phyloP scores from a whole-genome alignment of 2,888 invertebrate species.

The Seira sanloemensis region DNA sequence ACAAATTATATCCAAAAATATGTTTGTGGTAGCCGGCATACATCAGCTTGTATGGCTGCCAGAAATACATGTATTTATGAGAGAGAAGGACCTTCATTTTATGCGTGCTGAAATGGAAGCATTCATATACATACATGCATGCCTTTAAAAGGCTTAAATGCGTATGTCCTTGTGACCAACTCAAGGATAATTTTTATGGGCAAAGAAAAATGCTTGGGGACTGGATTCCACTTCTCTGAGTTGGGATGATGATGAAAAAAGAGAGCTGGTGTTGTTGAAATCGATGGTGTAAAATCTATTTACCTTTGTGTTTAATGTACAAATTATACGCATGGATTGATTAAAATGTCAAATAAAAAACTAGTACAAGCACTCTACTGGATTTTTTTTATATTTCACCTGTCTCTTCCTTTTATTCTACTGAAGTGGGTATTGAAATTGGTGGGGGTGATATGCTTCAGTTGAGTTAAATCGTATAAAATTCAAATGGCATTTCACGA shows the following conservation, averaged over 20 bases:
- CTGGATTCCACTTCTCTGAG: neutral
- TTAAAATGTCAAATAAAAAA: neutral
- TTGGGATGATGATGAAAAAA: neutral
- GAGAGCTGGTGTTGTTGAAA: neutral
- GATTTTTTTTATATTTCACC: too few species aligned
- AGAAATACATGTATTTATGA: neutral
- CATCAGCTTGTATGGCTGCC: neutral
- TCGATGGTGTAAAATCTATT: neutral
- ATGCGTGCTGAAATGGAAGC: neutral
- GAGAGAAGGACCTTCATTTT: neutral
- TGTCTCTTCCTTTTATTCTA: too few species aligned
- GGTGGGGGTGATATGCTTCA: too few species aligned
- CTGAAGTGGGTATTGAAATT: too few species aligned
- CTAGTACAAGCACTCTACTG: too few species aligned
- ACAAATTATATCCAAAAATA: neutral
- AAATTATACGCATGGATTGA: neutral
- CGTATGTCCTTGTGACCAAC: conserved; percentile 1
- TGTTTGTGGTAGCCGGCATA: neutral
- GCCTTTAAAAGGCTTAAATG: conserved; percentile 8
- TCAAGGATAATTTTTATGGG: conserved; percentile 15
- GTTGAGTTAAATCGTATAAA: too few species aligned
- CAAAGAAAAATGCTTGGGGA: neutral
- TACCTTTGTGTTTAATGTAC: neutral
- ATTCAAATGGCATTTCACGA: too few species aligned
- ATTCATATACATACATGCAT: neutral